Base-by-base conservation (phyloP, 2,888 invertebrate species). In the Drosophila neutralis region DNA sequence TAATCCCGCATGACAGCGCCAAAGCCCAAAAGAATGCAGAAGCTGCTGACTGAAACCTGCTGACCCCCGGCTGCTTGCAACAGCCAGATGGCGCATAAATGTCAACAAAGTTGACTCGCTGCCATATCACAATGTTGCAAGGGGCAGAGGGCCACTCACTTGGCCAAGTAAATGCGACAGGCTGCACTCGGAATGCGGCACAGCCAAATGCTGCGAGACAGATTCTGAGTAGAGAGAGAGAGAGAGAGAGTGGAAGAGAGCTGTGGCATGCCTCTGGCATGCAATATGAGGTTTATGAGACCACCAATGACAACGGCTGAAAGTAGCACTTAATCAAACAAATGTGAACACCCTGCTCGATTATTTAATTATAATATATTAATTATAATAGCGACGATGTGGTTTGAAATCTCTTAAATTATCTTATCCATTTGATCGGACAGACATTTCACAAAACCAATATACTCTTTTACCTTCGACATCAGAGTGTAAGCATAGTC, bases 81-180 rank as follows among this genome's bases (percentile, higher is more conserved):
- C 56, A 56, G 27, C 27, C 15, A 61, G 54, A 74, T 71, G 65
- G 83, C 73, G 75, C 74, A 87, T 83, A 84, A 90, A 89, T 87
- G 87, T 89, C 87, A 90, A 79, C 83, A 69, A 73, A 79, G 79
- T 75, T 81, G 77, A 89, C 82, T 59, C 62, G 70, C 76, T 74
- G 90, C 73, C 76, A 73, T 87, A 85, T 69, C 73, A 77, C 77
- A 90, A 89, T 76, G 68, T 81, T 62, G 42, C 73, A 48, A 69
- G 61, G 56, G 66, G 62, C 66, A 69, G 56, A 61, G 69, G 27
- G 15, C 11, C 40, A 21, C n/a, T 40, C 56, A 38, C 73, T 71
- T 54, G 27, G 53, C 18, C 58, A 86, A 86, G 67, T 83, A 69
- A 73, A 71, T 85, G 80, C 69, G 83, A 74, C 86, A 64, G 83